phyloP scores from a whole-genome alignment of 2,888 invertebrate species.

The Muschampia plurimacula region DNA sequence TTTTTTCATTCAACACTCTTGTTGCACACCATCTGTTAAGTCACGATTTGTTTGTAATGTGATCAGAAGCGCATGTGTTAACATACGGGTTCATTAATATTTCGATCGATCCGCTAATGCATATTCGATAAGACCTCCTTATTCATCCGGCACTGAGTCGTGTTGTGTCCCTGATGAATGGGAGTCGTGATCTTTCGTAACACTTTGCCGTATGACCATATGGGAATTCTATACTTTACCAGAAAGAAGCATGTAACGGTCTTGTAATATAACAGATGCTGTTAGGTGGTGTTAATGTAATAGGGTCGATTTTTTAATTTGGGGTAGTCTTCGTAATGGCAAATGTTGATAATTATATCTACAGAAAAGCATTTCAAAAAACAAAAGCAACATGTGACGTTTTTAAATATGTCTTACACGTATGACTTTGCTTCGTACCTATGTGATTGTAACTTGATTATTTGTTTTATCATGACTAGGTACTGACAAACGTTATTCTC shows the following conservation, averaged over 20 bases:
- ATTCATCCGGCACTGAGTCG: constrained; percentile 31
- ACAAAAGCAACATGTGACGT: no score
- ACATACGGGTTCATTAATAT: constrained; percentile 31
- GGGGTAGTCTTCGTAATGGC: neutral
- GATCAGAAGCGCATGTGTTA: constrained; percentile 33
- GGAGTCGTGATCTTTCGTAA: constrained; percentile 34
- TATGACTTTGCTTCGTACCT: no score
- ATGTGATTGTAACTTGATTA: no score
- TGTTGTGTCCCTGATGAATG: constrained; percentile 34
- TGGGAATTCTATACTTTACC: constrained; percentile 28
- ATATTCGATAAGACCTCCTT: constrained; percentile 39
- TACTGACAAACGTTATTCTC: no score
- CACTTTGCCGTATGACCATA: constrained; percentile 28
- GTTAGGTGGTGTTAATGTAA: constrained; percentile 8
- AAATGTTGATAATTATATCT: neutral
- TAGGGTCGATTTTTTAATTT: neutral
- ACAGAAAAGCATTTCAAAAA: no score
- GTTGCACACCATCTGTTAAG: constrained; percentile 30
- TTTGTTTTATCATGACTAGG: no score
- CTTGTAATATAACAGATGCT: constrained; percentile 16
- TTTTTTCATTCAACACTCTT: neutral
- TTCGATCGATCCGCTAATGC: constrained; percentile 38
- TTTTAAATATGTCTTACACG: no score
- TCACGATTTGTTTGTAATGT: constrained; percentile 27
- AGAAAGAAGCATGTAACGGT: constrained; percentile 23